Base-by-base conservation (phyloP, 1,140 invertebrate species). In the Littorina saxatilis region DNA sequence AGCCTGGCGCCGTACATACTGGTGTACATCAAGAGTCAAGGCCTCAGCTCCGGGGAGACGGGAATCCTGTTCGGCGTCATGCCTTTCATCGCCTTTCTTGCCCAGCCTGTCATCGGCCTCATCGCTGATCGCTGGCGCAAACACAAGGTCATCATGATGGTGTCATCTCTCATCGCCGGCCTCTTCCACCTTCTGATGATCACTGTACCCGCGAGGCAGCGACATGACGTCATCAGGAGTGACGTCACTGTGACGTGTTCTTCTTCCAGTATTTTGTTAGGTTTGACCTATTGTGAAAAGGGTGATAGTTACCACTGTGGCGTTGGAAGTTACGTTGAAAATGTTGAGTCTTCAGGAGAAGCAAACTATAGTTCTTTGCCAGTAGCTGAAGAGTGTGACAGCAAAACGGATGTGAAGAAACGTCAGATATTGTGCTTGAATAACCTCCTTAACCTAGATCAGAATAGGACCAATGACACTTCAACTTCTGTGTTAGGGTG, bases 151-250 rank as follows among this genome's bases (percentile, higher is more conserved):
- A 63, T 80, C 17, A 47, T 85, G 0, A 76, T 88, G 11, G 0
- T 86, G 11, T 81, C 83, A 37, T 82, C 80, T 20, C 1, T 88
- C 13, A 50, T 87, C 20, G 83, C 86, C 58, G 87, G 85, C 39
- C 50, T 90, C 2, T 86, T 85, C 27, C 87, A 89, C 70, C 66
- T 87, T 32, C 66, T 87, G 1, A 82, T 91, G 11, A 35, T 89
- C 1, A 72, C 88, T 35, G 83, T 87, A 17, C 88, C 89, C 17
- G 23, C 55, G 37, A 83, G 82, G 29, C n/a, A 2, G 11, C 35
- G 17, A 86, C 27, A 77, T 81, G 43, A 88, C 89, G 77, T 88
- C 87, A 70, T 39, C 63, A 23, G 7, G 9, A 7, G 27, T 23
- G 58, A 29, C 27, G 58, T 61, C 58, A 7, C 5, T 7, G n/a